Evolutionary conservation across 2,888 invertebrate genomes (phyloP).

Genomic region (Monochamus alternatus): DNA sequence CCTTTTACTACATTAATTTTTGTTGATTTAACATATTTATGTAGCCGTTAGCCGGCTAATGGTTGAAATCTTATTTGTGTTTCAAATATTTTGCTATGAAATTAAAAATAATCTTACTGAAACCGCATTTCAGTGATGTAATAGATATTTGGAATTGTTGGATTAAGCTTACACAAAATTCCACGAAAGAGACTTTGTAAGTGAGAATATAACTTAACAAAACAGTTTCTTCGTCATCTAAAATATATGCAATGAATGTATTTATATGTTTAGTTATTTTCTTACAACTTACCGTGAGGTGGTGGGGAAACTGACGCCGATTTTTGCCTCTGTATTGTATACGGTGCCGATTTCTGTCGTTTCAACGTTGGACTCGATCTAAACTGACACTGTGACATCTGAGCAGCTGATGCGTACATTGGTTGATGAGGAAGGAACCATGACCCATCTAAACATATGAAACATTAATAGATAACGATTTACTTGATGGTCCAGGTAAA

Average conservation of each 20-base stretch:
- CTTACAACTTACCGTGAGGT: conserved; percentile 65
- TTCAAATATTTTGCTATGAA: conserved; percentile 15
- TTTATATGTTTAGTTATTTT: too few relatives aligned
- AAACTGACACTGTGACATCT: conserved; percentile 65
- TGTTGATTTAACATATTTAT: conserved; percentile 38
- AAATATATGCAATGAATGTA: too few relatives aligned
- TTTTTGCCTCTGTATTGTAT: conserved; percentile 67
- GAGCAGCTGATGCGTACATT: conserved; percentile 67
- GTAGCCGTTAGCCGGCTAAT: conserved; percentile 30
- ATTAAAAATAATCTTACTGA: conserved; percentile 5
- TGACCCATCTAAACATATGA: conserved; percentile 65
- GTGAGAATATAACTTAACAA: too few relatives aligned
- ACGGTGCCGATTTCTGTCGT: conserved; percentile 68
- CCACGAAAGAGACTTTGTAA: too few relatives aligned
- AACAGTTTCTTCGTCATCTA: too few relatives aligned
- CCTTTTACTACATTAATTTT: conserved; percentile 32
- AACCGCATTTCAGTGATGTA: neutral
- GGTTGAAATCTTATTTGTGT: conserved; percentile 15
- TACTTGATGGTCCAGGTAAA: too few relatives aligned
- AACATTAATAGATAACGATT: too few relatives aligned
- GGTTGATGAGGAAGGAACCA: conserved; percentile 71
- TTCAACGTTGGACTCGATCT: conserved; percentile 62
- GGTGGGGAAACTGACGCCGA: conserved; percentile 69
- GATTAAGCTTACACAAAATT: too few relatives aligned
- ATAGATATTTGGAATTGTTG: neutral